Evolutionary conservation across 2,113 vertebrate species (phyloP), one percentile per base, ranked within the genome.

Genomic region (Nestor notabilis): DNA sequence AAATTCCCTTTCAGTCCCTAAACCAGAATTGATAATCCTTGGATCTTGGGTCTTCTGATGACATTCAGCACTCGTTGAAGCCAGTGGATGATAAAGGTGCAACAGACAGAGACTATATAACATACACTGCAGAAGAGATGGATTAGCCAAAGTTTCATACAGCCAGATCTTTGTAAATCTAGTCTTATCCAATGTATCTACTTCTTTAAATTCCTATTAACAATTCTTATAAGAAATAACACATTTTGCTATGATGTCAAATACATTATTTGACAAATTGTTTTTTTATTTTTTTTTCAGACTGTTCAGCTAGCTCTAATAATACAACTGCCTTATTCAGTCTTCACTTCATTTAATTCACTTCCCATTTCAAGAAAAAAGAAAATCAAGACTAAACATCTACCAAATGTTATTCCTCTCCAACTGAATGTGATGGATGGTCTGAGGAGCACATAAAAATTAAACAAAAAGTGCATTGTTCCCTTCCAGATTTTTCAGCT

Each of bases 401-500:
- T 96, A 97, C 93, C 78, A 96, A 97, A 95, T 91, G 91, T 87
- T 94, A 95, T 83, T 95, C 46, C 95, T 86, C 87, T 95, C 71
- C 93, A 94, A 80, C 49, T 77, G 49, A 94, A 97, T 93, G 84
- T 95, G 96, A 93, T 0, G 70, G 90, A 96, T 93, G 56, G 84
- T 94, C 82, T 91, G 78, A 96, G n/a, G 53, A 95, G 87, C 87
- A 90, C 78, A 96, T 80, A 94, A 94, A 95, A 96, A 94, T 90
- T 93, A 83, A 95, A 96, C 93, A 96, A 96, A 96, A 96, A 96
- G 84, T 88, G 87, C 78, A 94, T 95, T 96, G 92, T 96, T 95
- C 85, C 79, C 31, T 93, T 96, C 96, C 95, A 96, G 87, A 93
- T 94, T 95, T 96, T 96, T 97, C 92, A 97, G 95, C 95, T 96